Conservation (phyloP, 2,888 invertebrate genomes). For the Apodemia mormo region DNA sequence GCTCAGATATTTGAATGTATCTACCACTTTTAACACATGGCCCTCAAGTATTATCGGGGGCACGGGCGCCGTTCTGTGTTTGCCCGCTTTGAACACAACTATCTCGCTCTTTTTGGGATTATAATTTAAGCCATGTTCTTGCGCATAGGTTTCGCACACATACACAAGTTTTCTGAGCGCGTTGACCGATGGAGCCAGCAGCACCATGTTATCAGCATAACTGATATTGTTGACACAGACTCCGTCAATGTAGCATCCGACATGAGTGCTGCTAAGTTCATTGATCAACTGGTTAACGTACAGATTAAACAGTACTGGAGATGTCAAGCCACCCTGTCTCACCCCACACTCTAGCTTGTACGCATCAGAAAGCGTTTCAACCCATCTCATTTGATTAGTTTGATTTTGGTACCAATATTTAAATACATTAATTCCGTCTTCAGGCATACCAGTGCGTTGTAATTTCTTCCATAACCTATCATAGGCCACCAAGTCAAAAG, state of each 20-base stretch:
- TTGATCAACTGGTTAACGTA: too few species aligned
- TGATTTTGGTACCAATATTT: slow-evolving; percentile 22
- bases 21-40: background rate
- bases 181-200: too few species aligned
- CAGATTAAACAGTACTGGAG: too few species aligned
- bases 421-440: slow-evolving; percentile 3
- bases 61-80: background rate
- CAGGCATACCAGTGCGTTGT: background rate
- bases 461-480: slow-evolving; percentile 3
- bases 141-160: too few species aligned
- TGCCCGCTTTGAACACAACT: background rate
- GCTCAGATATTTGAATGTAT: too few species aligned
- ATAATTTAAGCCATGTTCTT: background rate
- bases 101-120: background rate
- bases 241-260: too few species aligned
- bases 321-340: too few species aligned
- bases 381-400: slow-evolving; percentile 16
- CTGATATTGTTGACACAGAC: too few species aligned
- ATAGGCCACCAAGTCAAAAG: background rate
- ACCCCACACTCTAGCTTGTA: too few species aligned
- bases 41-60: background rate
- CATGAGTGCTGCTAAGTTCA: too few species aligned
- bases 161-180: too few species aligned
- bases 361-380: background rate
- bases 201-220: too few species aligned